Evolutionary conservation across 1,140 invertebrate genomes (phyloP), one percentile per base, ranked within the genome.

Genomic region (Holcopasites calliopsidis): DNA sequence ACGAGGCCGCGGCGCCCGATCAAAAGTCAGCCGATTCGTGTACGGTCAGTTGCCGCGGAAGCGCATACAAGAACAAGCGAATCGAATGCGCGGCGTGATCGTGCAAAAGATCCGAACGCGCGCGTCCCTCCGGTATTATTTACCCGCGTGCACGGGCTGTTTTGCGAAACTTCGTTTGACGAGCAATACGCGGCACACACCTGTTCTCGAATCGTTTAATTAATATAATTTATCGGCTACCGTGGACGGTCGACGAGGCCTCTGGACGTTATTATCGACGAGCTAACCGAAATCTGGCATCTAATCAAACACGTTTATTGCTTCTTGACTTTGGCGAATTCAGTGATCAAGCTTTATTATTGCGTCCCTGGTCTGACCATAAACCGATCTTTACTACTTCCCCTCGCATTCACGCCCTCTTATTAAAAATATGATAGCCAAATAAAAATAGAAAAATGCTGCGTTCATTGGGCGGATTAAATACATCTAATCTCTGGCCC

Each of bases 371-470:
- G 60, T 44, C 35, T 44, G 49, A 23, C 49, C 58, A 10, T 73
- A 65, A 73, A 73, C n/a, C 6, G 33, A 42, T 60, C 33, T 64
- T 73, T 73, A 73, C 70, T 73, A 65, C 70, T 65, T 65, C 13
- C 31, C 28, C 7, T 35, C 7, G 13, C 35, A 26, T 54, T 65
- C 49, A 11, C 60, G 16, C 16, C 7, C 31, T 35, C n/a, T 23
- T 11, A 38, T 38, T 0, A 42, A 23, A 38, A 50, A 28, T 38
- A 13, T 11, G n/a, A 57, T 31, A 21, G 13, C 16, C 13, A 5
- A 11, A 7, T 11, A 7, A 1, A n/a, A 1, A 1, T 3, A 18
- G 23, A n/a, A 35, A 31, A n/a, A n/a, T n/a, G n/a, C n/a, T n/a
- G n/a, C n/a, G n/a, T n/a, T n/a, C n/a, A n/a, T n/a, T n/a, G n/a